Evolutionary conservation across 2,797 vertebrate species (phyloP).

Genomic region (Cyprinella venusta): DNA sequence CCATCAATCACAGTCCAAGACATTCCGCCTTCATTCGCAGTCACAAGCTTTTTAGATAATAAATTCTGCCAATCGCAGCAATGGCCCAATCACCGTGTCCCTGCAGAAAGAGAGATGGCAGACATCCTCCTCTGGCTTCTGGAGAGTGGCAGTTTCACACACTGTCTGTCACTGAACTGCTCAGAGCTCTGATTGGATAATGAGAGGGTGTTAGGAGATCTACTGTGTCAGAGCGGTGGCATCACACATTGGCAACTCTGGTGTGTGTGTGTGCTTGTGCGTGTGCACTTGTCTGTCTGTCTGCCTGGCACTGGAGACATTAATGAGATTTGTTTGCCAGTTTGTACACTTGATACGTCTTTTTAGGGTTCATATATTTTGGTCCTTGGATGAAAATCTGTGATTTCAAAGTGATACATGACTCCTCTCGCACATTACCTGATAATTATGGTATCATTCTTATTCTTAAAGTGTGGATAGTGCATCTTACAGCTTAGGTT

Average conservation of each 20-base stretch:
- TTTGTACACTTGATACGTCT: constrained; percentile 28
- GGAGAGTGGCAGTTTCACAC: constrained; percentile 45
- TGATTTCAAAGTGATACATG: constrained; percentile 16
- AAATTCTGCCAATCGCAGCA: constrained; percentile 32
- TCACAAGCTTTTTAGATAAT: constrained; percentile 23
- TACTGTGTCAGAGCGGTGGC: constrained; percentile 39
- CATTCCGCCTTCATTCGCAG: constrained; percentile 18
- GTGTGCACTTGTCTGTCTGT: background rate
- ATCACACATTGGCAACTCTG: constrained; percentile 30
- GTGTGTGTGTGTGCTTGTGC: background rate
- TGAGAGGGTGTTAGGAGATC: constrained; percentile 48
- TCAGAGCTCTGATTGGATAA: constrained; percentile 52
- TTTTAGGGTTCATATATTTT: constrained; percentile 37
- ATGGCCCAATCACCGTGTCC: constrained; percentile 26
- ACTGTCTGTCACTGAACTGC: constrained; percentile 46
- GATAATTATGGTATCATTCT: constrained; percentile 14
- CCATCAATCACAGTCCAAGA: constrained; percentile 23
- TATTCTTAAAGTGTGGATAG: constrained; percentile 25
- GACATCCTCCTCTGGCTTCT: constrained; percentile 34
- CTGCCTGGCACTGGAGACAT: background rate
- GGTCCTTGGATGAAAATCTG: constrained; percentile 20
- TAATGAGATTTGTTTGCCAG: constrained; percentile 37
- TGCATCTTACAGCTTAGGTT: background rate
- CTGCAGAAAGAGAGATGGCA: constrained; percentile 29
- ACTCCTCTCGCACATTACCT: background rate